These are phyloP conservation scores for Enteromius fasciolatus DNA, from an alignment of 2,797 vertebrate genomes.

Conservation along the genomic window DNA sequence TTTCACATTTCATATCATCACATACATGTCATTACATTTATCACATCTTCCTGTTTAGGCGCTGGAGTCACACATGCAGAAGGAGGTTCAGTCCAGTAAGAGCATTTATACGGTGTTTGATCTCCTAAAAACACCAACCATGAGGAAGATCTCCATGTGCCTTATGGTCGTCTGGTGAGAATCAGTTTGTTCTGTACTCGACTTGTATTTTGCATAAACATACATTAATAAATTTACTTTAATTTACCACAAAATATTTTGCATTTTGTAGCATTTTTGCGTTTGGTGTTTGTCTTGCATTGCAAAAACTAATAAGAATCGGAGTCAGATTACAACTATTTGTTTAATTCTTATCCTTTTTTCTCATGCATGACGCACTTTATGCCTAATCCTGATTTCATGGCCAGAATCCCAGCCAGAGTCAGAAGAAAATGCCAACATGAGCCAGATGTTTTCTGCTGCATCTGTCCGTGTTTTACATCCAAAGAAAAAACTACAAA, in stretches of 20 bases:
- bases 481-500: neutral
- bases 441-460: neutral
- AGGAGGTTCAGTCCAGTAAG: constrained; percentile 72
- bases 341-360: no score
- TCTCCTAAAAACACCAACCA: constrained; percentile 69
- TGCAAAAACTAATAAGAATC: neutral
- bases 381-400: neutral
- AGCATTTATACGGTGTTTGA: constrained; percentile 65
- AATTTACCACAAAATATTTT: neutral
- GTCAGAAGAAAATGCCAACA: neutral
- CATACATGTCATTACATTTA: neutral
- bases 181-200: neutral
- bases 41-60: constrained; percentile 61
- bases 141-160: constrained; percentile 78
- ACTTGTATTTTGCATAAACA: neutral
- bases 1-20: neutral
- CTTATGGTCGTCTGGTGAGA: constrained; percentile 75
- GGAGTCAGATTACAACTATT: no score
- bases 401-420: neutral
- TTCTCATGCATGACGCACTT: neutral
- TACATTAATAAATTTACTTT: neutral
- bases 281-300: neutral
- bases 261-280: neutral
- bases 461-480: no score
- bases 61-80: constrained; percentile 76